Base-by-base conservation (phyloP, 2,113 vertebrate species). In the Empidonax alnorum region DNA sequence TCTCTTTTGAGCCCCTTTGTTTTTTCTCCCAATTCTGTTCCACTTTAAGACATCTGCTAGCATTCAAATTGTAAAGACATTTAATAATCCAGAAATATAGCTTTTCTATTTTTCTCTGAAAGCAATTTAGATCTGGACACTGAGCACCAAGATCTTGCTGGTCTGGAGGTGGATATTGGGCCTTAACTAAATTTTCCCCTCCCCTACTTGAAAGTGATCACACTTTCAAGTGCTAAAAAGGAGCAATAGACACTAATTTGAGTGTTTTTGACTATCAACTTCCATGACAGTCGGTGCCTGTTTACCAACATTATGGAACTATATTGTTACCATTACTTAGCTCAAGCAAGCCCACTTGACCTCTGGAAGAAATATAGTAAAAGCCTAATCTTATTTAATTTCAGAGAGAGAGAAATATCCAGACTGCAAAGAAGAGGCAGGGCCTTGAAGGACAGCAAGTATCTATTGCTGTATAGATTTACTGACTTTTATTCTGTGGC, bases 1-100 rank as follows among this genome's bases (percentile, higher is more conserved):
- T 7, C 1, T 15, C 6, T 2, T 31, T 47, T 65, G 23, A 71
- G 41, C 14, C 9, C 9, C 28, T 62, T 52, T 31, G 4, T 0
- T 7, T 77, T 81, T 58, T 14, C 9, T 72, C 46, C 65, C 33
- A 12, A 12, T 50, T 90, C 50, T 71, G 6, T 0, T 65, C 31
- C 19, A 33, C 8, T 9, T 1, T 17, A 58, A 63, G 44, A 30
- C 49, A 37, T 52, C 30, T 50, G 23, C 22, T 47, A 19, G 44
- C 20, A 21, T 49, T 84, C 20, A 33, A 18, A 52, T n/a, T 37
- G 63, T 22, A 13, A 82, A 63, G 35, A 15, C 5, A 27, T 35
- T 15, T 27, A 58, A 13, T 49, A 39, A 65, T 4, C 19, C 52
- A 62, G 47, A 94, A 68, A 68, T 58, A 1, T 25, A 80, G 25